Conservation (phyloP, 1,140 invertebrate genomes). For the Hetaerina americana region DNA sequence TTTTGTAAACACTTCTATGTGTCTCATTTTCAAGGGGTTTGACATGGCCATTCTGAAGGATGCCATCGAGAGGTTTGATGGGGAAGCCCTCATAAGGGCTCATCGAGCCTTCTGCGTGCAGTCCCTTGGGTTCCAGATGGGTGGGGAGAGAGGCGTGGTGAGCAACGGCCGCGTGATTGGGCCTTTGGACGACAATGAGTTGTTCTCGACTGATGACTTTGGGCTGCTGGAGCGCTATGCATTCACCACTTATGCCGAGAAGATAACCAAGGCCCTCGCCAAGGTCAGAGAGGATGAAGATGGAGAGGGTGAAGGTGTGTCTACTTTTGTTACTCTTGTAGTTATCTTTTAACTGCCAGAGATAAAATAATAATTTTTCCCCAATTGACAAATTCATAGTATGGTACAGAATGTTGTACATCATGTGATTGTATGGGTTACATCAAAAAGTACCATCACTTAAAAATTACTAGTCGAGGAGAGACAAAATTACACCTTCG, state of each 20-base stretch:
- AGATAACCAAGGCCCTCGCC: constrained; percentile 51
- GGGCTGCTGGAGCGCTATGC: constrained; percentile 69
- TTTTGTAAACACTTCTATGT: too few relatives aligned
- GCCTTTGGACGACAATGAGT: constrained; percentile 60
- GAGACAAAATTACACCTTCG: too few relatives aligned
- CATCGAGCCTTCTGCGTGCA: constrained; percentile 36
- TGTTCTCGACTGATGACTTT: constrained; percentile 85
- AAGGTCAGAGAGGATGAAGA: constrained; percentile 18
- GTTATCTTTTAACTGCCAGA: too few relatives aligned
- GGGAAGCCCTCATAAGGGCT: constrained; percentile 30
- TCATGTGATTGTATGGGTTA: too few relatives aligned
- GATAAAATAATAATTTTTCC: too few relatives aligned
- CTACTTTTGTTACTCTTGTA: too few relatives aligned
- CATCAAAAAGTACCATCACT: too few relatives aligned
- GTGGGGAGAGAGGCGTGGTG: constrained; percentile 50
- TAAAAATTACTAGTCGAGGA: too few relatives aligned
- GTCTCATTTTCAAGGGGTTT: background rate
- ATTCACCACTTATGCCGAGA: constrained; percentile 60
- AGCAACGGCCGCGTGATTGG: constrained; percentile 87
- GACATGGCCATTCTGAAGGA: background rate
- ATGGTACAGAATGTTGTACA: too few relatives aligned
- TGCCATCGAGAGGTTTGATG: constrained; percentile 7
- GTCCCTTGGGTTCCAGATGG: constrained; percentile 34
- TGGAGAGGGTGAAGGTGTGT: background rate
- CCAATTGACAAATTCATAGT: too few relatives aligned